Base-by-base conservation (phyloP, 2,797 vertebrate genomes). In the Macropus fuliginosus region DNA sequence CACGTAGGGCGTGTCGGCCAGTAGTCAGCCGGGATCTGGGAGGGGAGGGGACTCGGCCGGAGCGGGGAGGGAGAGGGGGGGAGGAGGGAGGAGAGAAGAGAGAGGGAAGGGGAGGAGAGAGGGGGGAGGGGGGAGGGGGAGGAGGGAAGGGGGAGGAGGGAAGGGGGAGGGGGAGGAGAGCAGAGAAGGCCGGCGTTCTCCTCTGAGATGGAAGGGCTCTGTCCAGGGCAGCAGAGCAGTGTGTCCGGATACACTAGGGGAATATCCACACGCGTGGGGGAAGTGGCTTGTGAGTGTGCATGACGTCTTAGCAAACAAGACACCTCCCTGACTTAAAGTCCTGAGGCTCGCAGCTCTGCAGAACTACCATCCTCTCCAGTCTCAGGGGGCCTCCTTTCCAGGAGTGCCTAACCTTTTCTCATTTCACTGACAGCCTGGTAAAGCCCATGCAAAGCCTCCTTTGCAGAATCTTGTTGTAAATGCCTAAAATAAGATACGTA, bases 1-100 rank as follows among this genome's bases (percentile, higher is more conserved):
- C 96, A 96, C 97, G 95, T 92, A 94, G 95, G 95, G 94, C 94
- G 96, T 66, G 96, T 95, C 91, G 90, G 54, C 62, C 92, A 92
- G 31, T 54, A 40, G 31, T 92, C 52, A 54, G 89, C 21, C 74
- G 94, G 94, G 91, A 52, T 27, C 74, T 27, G 62, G 62, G 57
- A 95, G 55, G 50, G n/a, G 56, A 94, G 54, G 16, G 59, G 56
- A 0, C 1, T 18, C 16, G 54, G 95, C 59, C 31, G 96, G 96
- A 91, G 96, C 40, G 96, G 55, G 24, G 4, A 10, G 54, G 55
- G 55, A 16, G 94, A 89, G 54, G 95, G 27, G 9, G 13, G 11
- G 40, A 31, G 0, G 56, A 14, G 12, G 8, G 21, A 90, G 16
- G 92, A 87, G 94, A 29, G 91, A 0, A 55, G 24, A 21, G 89